phyloP scores from a whole-genome alignment of 1,140 invertebrate species.

The silkworm (Bombyx mori) region DNA sequence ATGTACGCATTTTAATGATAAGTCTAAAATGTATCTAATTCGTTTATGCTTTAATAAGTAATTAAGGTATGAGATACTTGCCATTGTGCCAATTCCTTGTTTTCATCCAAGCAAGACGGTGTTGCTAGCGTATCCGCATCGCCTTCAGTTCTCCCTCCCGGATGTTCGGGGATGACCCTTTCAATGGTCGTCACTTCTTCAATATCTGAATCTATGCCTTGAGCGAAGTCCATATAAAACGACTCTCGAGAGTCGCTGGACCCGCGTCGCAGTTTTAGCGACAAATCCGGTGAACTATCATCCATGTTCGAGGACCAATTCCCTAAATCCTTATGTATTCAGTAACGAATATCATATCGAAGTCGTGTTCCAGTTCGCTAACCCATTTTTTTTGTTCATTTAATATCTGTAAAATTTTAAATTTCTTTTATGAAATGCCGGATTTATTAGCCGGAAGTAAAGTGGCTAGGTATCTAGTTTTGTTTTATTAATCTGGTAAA shows the following conservation, averaged over 20 bases:
- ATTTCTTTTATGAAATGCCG: too few relatives aligned
- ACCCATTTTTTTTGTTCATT: conserved; percentile 30
- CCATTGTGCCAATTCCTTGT: conserved; percentile 64
- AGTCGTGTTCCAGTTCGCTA: conserved; percentile 27
- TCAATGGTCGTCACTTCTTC: conserved; percentile 83
- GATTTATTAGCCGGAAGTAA: too few relatives aligned
- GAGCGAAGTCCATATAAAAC: conserved; percentile 90
- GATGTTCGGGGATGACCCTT: conserved; percentile 61
- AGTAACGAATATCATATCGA: not conserved
- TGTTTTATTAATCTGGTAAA: too few relatives aligned
- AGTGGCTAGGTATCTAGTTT: too few relatives aligned
- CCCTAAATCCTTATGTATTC: conserved; percentile 4
- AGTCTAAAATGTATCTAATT: too few relatives aligned
- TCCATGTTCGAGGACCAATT: conserved; percentile 71
- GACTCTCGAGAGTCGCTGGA: conserved; percentile 89
- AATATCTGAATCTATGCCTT: conserved; percentile 90
- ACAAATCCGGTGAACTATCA: conserved; percentile 87
- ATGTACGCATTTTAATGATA: too few relatives aligned
- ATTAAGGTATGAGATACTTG: conserved; percentile 22
- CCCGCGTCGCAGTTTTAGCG: conserved; percentile 84
- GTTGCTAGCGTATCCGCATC: conserved; percentile 71
- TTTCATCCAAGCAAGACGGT: conserved; percentile 62
- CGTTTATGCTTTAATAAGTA: conserved; percentile 1
- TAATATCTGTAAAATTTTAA: conserved; percentile 1
- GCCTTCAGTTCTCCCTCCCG: conserved; percentile 58